phyloP scores from a whole-genome alignment of 2,888 invertebrate genomes.

The Tiphia femorata region DNA sequence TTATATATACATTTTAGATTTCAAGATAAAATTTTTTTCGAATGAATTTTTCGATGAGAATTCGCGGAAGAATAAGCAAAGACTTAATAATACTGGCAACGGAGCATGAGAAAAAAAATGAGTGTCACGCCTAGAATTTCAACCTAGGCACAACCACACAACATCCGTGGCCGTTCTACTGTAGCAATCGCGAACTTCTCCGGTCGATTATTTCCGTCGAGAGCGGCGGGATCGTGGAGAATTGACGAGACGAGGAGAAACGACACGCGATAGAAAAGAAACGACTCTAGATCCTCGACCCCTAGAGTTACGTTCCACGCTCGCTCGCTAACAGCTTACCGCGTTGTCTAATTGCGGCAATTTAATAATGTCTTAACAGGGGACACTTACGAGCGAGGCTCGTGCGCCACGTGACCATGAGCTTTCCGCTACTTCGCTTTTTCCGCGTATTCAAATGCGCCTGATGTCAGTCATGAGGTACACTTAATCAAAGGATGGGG shows the following conservation, averaged over 20 bases:
- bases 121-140: no score
- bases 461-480: background rate
- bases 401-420: constrained; percentile 27
- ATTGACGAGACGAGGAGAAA: background rate
- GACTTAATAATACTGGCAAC: no score
- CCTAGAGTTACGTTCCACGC: constrained; percentile 29
- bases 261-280: background rate
- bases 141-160: no score
- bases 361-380: constrained; percentile 49
- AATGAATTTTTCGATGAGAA: no score
- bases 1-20: no score
- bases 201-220: background rate
- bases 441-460: constrained; percentile 17
- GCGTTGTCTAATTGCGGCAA: constrained; percentile 47
- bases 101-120: no score
- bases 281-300: constrained; percentile 36
- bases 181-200: background rate
- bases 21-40: no score
- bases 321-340: constrained; percentile 29
- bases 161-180: no score
- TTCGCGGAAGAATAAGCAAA: no score
- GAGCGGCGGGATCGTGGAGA: constrained; percentile 11
- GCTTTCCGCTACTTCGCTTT: background rate
- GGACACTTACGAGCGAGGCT: constrained; percentile 20
- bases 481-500: no score